Conservation (phyloP, 2,888 invertebrate species). For the Lycocerus yunnanus region DNA sequence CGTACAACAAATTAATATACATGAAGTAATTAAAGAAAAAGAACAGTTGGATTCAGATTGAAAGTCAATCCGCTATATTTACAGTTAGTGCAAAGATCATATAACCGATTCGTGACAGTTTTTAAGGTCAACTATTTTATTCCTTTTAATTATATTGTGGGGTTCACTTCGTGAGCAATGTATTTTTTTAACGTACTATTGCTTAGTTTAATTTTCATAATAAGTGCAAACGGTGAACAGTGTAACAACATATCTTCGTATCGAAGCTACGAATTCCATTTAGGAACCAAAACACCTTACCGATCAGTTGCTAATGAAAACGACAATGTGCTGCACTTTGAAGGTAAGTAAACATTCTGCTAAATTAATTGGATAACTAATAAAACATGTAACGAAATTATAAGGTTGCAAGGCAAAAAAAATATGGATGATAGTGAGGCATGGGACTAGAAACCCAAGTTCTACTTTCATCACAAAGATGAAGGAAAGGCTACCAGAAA, state of each 20-base stretch:
- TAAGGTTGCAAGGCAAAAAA: conserved; percentile 54
- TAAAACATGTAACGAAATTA: not conserved
- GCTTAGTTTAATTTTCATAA: not conserved
- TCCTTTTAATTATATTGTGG: not conserved
- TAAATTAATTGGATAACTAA: not conserved
- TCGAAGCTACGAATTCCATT: conserved; percentile 53
- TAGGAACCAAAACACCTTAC: conserved; percentile 76
- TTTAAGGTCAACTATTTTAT: not conserved
- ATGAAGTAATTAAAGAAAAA: no score
- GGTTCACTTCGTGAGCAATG: not conserved
- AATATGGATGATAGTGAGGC: conserved; percentile 76
- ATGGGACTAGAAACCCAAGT: conserved; percentile 77
- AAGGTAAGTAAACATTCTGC: conserved; percentile 55
- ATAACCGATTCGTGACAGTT: not conserved
- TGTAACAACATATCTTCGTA: not conserved
- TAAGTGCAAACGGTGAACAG: not conserved
- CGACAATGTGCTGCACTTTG: conserved; percentile 62
- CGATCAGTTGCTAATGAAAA: conserved; percentile 69
- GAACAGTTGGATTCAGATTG: not conserved
- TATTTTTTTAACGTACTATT: not conserved
- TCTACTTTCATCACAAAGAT: conserved; percentile 61
- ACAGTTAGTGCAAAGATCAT: not conserved
- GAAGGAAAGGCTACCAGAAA: conserved; percentile 58
- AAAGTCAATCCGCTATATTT: not conserved
- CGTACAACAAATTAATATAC: no score